These are phyloP conservation scores for Pseudeuparius sepicola DNA, from an alignment of 2,888 invertebrate species.

Conservation along the genomic window DNA sequence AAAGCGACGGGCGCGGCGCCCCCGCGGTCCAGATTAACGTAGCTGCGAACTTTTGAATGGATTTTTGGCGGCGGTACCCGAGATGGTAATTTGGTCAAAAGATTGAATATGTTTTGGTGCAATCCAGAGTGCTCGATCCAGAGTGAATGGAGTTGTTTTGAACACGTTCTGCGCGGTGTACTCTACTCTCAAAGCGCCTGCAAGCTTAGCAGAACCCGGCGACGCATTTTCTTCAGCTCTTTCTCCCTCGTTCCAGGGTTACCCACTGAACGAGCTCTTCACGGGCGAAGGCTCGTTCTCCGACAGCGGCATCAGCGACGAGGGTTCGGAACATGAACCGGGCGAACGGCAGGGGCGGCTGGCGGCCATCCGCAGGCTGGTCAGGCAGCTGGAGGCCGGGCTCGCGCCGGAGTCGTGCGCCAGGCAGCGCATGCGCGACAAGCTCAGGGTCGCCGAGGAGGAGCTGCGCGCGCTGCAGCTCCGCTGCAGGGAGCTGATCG, in stretches of 20 bases:
- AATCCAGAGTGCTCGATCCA: too few relatives aligned
- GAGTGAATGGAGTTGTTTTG: too few relatives aligned
- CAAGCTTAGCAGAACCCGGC: too few relatives aligned
- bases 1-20: too few relatives aligned
- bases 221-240: too few relatives aligned
- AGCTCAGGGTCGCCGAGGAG: constrained; percentile 60
- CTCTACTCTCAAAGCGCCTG: too few relatives aligned
- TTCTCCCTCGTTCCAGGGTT: constrained; percentile 36
- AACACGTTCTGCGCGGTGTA: too few relatives aligned
- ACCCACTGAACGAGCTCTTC: constrained; percentile 37
- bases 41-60: too few relatives aligned
- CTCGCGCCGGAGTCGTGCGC: constrained; percentile 58
- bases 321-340: constrained; percentile 56
- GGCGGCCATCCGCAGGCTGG: constrained; percentile 55
- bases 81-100: too few relatives aligned
- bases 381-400: constrained; percentile 56
- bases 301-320: constrained; percentile 71
- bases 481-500: constrained; percentile 56
- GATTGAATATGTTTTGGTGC: too few relatives aligned
- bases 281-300: constrained; percentile 56
- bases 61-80: too few relatives aligned
- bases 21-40: too few relatives aligned
- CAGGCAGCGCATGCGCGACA: constrained; percentile 54
- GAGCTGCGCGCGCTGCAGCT: constrained; percentile 60
- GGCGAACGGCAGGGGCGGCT: constrained; percentile 58